A percentile compares a stretch with the other conserved stretches of the same genome.
phyloP scores from a whole-genome alignment of 2,797 vertebrate genomes.

The Syngnathus rostellatus region DNA sequence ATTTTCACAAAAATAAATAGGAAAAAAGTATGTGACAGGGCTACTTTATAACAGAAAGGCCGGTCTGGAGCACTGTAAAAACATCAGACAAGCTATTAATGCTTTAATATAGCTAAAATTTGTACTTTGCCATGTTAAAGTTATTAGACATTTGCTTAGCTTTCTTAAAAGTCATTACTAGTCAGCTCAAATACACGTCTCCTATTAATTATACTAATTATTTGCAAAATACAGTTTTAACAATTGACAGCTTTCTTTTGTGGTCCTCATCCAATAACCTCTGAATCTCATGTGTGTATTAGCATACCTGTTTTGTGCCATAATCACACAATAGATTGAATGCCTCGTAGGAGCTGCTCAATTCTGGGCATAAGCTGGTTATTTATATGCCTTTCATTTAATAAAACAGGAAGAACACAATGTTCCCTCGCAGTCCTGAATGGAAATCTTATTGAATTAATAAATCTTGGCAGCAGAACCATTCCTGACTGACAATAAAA shows the following conservation, averaged over 20 bases:
- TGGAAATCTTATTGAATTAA: conserved; percentile 77
- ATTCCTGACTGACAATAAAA: conserved; percentile 58
- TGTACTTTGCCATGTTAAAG: neutral
- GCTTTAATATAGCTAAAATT: neutral
- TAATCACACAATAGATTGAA: conserved; percentile 36
- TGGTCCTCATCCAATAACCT: neutral
- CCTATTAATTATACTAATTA: neutral
- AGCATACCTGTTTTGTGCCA: conserved; percentile 39
- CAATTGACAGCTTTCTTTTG: neutral
- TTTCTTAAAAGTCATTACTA: neutral
- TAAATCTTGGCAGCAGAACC: conserved; percentile 69
- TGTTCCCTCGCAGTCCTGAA: conserved; percentile 68
- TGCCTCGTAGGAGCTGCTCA: conserved; percentile 25
- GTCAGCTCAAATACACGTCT: neutral
- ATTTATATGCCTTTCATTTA: conserved; percentile 63
- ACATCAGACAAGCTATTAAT: neutral
- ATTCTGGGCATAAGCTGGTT: conserved; percentile 47
- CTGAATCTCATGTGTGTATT: conserved; percentile 32
- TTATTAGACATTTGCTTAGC: neutral
- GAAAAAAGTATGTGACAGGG: neutral
- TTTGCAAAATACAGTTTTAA: neutral
- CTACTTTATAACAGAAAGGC: neutral
- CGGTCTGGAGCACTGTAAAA: neutral
- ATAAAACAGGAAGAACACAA: conserved; percentile 62
- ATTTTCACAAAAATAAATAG: neutral